Evolutionary conservation across 2,888 invertebrate species (phyloP).

Genomic region (Coremacera marginata): DNA sequence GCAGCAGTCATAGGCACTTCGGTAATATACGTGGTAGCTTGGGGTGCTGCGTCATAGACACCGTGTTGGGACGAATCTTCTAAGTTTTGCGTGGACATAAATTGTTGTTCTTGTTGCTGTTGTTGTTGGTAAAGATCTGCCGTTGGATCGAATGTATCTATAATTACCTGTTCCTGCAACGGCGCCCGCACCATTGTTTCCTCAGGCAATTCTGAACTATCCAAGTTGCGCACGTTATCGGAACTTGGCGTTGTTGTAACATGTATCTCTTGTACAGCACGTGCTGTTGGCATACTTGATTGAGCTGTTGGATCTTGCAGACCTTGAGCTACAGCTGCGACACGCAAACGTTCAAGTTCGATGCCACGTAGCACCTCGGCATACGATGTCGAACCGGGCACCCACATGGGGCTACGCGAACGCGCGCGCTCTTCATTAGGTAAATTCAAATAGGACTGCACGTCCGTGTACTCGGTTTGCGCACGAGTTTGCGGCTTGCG

Average conservation of each 20-base stretch:
- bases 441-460: slow-evolving; percentile 51
- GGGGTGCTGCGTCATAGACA: background rate
- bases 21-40: slow-evolving; percentile 1
- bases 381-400: slow-evolving; percentile 80
- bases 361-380: slow-evolving; percentile 82
- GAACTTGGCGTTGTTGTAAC: background rate
- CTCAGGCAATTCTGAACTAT: background rate
- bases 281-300: slow-evolving; percentile 9
- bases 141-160: background rate
- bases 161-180: slow-evolving; percentile 20
- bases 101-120: slow-evolving; percentile 17
- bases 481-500: slow-evolving; percentile 48
- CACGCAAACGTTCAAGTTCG: slow-evolving; percentile 61
- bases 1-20: slow-evolving; percentile 61
- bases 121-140: slow-evolving; percentile 7
- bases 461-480: background rate
- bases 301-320: slow-evolving; percentile 22
- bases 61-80: slow-evolving; percentile 25
- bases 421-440: slow-evolving; percentile 68
- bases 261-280: background rate
- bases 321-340: slow-evolving; percentile 40
- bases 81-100: background rate
- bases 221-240: background rate
- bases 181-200: slow-evolving; percentile 49
- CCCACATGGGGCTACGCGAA: slow-evolving; percentile 81